These are phyloP conservation scores for Raillietiella orientalis DNA, from an alignment of 2,888 invertebrate genomes.

Conservation along the genomic window DNA sequence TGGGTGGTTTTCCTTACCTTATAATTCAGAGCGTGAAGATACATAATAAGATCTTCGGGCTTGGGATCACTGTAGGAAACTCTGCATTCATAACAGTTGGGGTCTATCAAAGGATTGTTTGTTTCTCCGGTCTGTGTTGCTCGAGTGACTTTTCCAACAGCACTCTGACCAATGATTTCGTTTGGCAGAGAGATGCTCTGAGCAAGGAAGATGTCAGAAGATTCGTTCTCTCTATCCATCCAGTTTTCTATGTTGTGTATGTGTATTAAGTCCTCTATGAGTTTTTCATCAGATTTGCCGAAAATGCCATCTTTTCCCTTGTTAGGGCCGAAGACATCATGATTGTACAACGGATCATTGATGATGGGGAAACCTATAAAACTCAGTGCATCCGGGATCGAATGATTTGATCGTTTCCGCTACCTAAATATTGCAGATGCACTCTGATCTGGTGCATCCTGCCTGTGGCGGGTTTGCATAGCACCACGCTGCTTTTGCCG, in stretches of 20 bases:
- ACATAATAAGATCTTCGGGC: conserved; percentile 73
- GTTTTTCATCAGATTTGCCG: conserved; percentile 46
- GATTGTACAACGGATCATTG: conserved; percentile 90
- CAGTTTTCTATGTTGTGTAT: conserved; percentile 83
- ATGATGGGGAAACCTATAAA: conserved; percentile 58
- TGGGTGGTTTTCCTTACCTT: conserved; percentile 8
- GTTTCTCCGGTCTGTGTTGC: not conserved
- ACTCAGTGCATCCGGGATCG: not conserved
- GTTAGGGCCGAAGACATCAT: conserved; percentile 69
- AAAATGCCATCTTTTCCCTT: conserved; percentile 65
- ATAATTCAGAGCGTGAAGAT: conserved; percentile 38
- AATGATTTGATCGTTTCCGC: too few species aligned
- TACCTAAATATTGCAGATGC: conserved; percentile 85
- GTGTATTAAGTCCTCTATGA: conserved; percentile 55
- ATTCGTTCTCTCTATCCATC: conserved; percentile 59
- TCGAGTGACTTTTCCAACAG: not conserved
- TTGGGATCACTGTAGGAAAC: conserved; percentile 67
- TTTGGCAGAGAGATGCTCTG: not conserved
- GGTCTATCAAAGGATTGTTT: too few species aligned
- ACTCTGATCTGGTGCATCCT: conserved; percentile 97
- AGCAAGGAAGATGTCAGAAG: conserved; percentile 1
- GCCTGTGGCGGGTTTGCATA: conserved; percentile 79
- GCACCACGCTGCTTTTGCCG: conserved; percentile 62
- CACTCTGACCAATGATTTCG: not conserved
- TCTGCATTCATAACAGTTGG: conserved; percentile 74